phyloP scores from a whole-genome alignment of 92 coral and sea anemone genomes.

The Zoanthus solanderi region DNA sequence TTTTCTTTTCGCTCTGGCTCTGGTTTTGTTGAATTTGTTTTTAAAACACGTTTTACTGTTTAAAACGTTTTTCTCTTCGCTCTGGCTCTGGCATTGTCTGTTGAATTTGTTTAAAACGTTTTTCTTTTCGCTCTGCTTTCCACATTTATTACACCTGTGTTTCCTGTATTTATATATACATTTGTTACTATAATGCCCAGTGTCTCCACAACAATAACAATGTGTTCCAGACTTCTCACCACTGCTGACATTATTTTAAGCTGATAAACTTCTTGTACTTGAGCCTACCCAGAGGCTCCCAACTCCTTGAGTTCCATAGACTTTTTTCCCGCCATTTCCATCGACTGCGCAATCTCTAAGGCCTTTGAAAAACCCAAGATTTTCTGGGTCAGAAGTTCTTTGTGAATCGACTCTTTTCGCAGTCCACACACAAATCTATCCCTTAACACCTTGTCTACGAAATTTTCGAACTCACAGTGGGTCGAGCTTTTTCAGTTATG shows the following conservation, averaged over 20 bases:
- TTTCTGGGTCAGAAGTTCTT: conserved; percentile 38
- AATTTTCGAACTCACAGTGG: conserved; percentile 33
- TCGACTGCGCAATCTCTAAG: conserved; percentile 49
- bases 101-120: too few species aligned
- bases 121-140: too few species aligned
- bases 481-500: conserved; percentile 39
- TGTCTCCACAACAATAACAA: too few species aligned
- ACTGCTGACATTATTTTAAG: neutral
- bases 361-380: conserved; percentile 41
- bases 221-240: neutral
- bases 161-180: too few species aligned
- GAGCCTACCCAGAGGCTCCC: conserved; percentile 26
- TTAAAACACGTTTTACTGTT: too few species aligned
- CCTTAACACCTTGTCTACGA: conserved; percentile 2
- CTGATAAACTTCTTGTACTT: neutral
- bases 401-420: conserved; percentile 37
- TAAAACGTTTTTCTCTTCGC: too few species aligned
- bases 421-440: conserved; percentile 49
- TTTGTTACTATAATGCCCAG: too few species aligned
- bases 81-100: too few species aligned
- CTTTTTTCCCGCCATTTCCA: conserved; percentile 45
- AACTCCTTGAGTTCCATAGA: conserved; percentile 36
- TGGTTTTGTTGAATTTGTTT: too few species aligned
- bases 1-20: too few species aligned
- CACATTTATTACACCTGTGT: too few species aligned